Base-by-base conservation (phyloP, 1,140 invertebrate genomes). In the Meloidogyne exigua region DNA sequence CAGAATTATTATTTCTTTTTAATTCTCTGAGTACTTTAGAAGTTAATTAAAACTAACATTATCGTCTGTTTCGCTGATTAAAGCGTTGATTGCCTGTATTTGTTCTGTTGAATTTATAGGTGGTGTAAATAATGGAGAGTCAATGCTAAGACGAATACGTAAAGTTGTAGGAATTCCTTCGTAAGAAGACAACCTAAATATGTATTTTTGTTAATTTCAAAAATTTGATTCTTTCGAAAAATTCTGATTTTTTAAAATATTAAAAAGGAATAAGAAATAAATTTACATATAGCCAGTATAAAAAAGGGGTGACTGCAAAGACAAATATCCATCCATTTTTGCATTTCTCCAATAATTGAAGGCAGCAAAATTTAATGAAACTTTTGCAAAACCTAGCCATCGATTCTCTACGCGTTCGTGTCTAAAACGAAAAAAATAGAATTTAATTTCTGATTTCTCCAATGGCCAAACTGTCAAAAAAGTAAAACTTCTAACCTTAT, bases 311-410 rank as follows among this genome's bases (percentile, higher is more conserved):
- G 42, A 32, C 36, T 75, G 57, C 26, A 84, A 36, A 11, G 65
- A 62, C 44, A 84, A 28, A 23, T 68, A 64, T 11, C 81, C 81
- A 68, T 82, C 81, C 26, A 81, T 57, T 68, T 82, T 82, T n/a
- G 18, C 21, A n/a, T 57, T 57, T 57, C 0, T 57, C 49, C 49
- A 57, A 57, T 57, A 57, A 32, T 68, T 79, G 12, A 82, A 15
- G 0, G 83, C 39, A 23, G 67, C 71, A 26, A 69, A 75, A 12
- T 76, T 79, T 65, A 82, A 81, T 11, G 75, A 83, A 70, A 82
- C 65, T 10, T 21, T 10, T 18, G 68, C 78, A 26, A 66, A 42
- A 39, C 68, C 82, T 18, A 82, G 25, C 70, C 71, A 82, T 13
- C 49, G 62, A 68, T 73, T 63, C 39, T 84, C 81, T 49, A 74